Percentiles rank a stretch among this genome's conserved stretches.
Conservation (phyloP, 2,113 vertebrate genomes). For the Nesoenas mayeri region DNA sequence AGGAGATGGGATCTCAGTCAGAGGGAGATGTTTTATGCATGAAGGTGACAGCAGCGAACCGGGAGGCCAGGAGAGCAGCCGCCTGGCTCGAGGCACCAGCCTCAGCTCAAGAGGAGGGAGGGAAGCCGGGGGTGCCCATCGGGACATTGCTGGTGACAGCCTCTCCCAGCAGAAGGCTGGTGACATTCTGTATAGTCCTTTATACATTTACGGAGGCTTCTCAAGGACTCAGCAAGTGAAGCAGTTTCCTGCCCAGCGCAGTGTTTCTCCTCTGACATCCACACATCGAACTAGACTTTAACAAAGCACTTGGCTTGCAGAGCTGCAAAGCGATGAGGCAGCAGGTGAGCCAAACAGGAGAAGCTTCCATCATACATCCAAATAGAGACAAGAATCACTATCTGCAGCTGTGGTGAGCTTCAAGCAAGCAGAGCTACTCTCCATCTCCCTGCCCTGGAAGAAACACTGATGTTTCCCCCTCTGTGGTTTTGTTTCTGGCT, state of each 20-base stretch:
- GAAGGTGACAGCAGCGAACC: neutral
- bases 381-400: neutral
- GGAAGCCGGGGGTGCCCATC: neutral
- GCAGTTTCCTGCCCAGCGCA: neutral
- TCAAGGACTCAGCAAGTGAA: neutral
- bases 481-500: neutral
- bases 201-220: fast-evolving
- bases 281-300: neutral
- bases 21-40: neutral
- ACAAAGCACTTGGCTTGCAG: neutral
- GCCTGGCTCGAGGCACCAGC: neutral
- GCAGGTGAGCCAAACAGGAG: neutral
- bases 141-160: neutral
- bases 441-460: neutral
- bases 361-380: neutral
- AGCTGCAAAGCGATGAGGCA: neutral
- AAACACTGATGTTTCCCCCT: neutral
- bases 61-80: neutral
- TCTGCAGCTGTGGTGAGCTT: neutral
- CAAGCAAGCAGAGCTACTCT: neutral
- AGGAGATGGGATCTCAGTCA: neutral
- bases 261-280: neutral
- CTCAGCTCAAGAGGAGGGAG: neutral
- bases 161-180: neutral
- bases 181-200: neutral